Percentiles rank a stretch among this genome's conserved stretches.
These are phyloP conservation scores for Halichondria panicea DNA, from an alignment of 37 sponge, comb jelly and placozoan species.

Conservation along the genomic window DNA sequence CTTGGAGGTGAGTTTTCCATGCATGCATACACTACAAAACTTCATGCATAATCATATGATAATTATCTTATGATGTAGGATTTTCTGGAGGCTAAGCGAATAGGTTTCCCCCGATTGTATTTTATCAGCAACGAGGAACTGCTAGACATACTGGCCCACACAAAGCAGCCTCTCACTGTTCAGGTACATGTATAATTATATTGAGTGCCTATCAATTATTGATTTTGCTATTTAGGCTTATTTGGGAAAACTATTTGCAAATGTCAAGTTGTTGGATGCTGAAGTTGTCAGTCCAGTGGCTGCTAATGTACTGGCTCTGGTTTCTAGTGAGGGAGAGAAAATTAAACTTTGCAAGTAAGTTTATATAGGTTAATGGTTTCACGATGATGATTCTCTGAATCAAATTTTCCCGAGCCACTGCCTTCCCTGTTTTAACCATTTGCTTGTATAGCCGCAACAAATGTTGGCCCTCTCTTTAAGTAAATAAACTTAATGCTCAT, in stretches of 20 bases:
- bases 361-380: too few relatives aligned
- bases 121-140: constrained; percentile 79
- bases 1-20: constrained; percentile 44
- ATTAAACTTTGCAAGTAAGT: constrained; percentile 54
- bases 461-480: too few relatives aligned
- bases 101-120: constrained; percentile 71
- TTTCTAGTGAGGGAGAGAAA: constrained; percentile 76
- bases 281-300: constrained; percentile 18
- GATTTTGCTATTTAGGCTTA: constrained; percentile 35
- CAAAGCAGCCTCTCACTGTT: constrained; percentile 45
- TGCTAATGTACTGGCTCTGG: constrained; percentile 45
- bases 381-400: too few relatives aligned
- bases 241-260: constrained; percentile 63
- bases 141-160: constrained; percentile 67
- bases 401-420: too few relatives aligned
- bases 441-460: too few relatives aligned
- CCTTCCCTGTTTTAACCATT: too few relatives aligned
- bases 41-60: background rate
- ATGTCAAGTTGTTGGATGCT: constrained; percentile 60
- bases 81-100: constrained; percentile 74
- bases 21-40: background rate
- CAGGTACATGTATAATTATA: constrained; percentile 43
- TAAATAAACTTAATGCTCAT: too few relatives aligned
- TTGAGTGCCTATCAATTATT: background rate
- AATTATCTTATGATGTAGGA: constrained; percentile 27